Base-by-base conservation (phyloP, 2,797 vertebrate genomes). In the Hyperoplus lanceolatus region DNA sequence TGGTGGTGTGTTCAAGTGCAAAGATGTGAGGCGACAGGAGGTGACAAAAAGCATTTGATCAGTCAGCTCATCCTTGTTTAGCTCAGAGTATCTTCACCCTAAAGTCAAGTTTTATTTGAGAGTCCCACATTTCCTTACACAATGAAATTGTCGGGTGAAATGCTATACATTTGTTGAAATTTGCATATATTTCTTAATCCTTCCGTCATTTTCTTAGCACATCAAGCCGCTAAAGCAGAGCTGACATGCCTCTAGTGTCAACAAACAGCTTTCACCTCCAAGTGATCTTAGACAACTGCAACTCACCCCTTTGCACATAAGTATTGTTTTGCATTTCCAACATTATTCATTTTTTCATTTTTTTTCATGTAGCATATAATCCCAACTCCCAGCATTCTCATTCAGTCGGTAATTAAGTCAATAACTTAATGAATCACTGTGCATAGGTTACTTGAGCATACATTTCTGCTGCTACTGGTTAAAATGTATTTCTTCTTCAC, bases 41-140 rank as follows among this genome's bases (percentile, higher is more conserved):
- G 68, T 76, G 77, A 80, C 59, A 29, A 42, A 42, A 65, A 75
- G 59, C 2, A 3, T 77, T 75, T 79, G 53, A 75, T 86, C 60
- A 73, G 62, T 57, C 48, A 18, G 63, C n/a, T 36, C 77, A 68
- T 83, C 67, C 68, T 36, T 10, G 16, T 48, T 61, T 72, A 78
- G 55, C 21, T 73, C 12, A 0, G 49, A 50, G 41, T 66, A 54
- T 69, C 51, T 2, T 11, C 67, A 58, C 41, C 42, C 29, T 70
- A 6, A 77, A 75, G 57, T 65, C 29, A 71, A 21, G 53, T 74
- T 64, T 77, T 42, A 51, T 68, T 57, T 8, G 60, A 42, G 60
- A 66, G 36, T 45, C 57, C 38, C 65, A 58, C 54, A 57, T 1
- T 61, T 65, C 36, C 5, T 46, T 29, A 29, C 29, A 29, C 3